phyloP scores from a whole-genome alignment of 2,113 vertebrate genomes.

The Myiozetetes cayanensis region DNA sequence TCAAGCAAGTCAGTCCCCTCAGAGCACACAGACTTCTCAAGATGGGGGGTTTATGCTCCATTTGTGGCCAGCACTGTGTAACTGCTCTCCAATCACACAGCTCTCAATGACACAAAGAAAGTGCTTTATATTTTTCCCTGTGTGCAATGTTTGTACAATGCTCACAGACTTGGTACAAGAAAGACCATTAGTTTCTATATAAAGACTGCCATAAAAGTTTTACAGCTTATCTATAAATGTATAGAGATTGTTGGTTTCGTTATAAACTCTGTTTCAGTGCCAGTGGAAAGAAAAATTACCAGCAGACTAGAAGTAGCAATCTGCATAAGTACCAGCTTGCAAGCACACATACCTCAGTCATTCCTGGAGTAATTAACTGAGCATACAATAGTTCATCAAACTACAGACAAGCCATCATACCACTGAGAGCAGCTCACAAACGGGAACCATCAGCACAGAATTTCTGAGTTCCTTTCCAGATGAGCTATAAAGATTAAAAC shows the following conservation, averaged over 20 bases:
- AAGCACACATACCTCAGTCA: conserved; percentile 13
- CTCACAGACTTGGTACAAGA: conserved; percentile 61
- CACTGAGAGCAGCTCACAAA: background rate
- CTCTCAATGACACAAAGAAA: conserved; percentile 66
- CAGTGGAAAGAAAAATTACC: conserved; percentile 73
- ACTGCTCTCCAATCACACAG: conserved; percentile 46
- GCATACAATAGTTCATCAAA: conserved; percentile 44
- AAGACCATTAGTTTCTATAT: conserved; percentile 75
- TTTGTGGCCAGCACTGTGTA: conserved; percentile 46
- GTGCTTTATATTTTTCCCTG: conserved; percentile 65
- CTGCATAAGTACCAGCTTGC: conserved; percentile 22
- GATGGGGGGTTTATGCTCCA: conserved; percentile 31
- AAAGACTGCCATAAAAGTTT: conserved; percentile 74
- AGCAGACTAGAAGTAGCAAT: conserved; percentile 54
- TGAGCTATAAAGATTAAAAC: conserved; percentile 34
- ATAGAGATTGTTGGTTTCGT: conserved; percentile 73
- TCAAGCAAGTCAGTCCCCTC: conserved; percentile 27
- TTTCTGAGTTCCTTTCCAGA: background rate
- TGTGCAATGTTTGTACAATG: conserved; percentile 59
- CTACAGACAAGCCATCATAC: background rate
- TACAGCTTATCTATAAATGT: conserved; percentile 76
- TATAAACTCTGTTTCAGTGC: conserved; percentile 60
- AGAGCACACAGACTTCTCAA: background rate
- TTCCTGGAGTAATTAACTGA: conserved; percentile 46
- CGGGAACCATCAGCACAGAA: background rate